A percentile compares a stretch with the other conserved stretches of the same genome.
Conservation (phyloP, 2,888 invertebrate genomes). For the Cabera pusaria region DNA sequence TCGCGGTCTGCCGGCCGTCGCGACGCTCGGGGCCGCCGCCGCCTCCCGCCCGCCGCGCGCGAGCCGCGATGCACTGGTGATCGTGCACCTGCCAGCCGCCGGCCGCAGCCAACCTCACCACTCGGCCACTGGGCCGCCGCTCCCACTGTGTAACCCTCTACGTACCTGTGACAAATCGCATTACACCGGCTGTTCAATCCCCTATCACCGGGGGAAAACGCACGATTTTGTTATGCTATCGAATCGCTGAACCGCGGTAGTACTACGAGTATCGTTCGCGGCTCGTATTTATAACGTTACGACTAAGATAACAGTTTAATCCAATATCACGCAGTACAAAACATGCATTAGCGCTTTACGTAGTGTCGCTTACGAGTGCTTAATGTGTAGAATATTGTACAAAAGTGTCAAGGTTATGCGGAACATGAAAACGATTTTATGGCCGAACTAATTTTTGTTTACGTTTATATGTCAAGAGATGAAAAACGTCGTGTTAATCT, state of each 20-base stretch:
- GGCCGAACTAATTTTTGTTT: constrained; percentile 28
- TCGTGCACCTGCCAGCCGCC: constrained; percentile 27
- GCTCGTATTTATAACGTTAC: constrained; percentile 63
- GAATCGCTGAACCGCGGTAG: constrained; percentile 54
- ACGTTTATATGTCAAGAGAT: constrained; percentile 17
- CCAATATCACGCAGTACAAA: constrained; percentile 71
- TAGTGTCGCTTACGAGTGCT: constrained; percentile 42
- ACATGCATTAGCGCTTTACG: constrained; percentile 70
- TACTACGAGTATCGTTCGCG: constrained; percentile 44
- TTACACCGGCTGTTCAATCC: constrained; percentile 35
- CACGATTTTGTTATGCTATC: constrained; percentile 56
- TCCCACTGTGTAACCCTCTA: constrained; percentile 54
- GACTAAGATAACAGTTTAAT: constrained; percentile 76
- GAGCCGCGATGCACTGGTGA: constrained; percentile 69
- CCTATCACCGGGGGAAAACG: constrained; percentile 34
- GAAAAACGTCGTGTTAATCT: constrained; percentile 10
- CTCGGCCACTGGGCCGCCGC: constrained; percentile 64
- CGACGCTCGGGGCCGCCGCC: constrained; percentile 76
- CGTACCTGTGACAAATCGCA: constrained; percentile 42
- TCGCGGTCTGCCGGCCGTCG: constrained; percentile 83
- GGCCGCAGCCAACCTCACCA: constrained; percentile 46
- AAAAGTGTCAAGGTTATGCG: constrained; percentile 52
- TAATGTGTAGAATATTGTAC: constrained; percentile 50
- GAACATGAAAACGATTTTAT: constrained; percentile 45
- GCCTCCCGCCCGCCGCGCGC: constrained; percentile 65